Conservation (phyloP, 64 coral and sea anemone genomes). For the Montipora foliosa region DNA sequence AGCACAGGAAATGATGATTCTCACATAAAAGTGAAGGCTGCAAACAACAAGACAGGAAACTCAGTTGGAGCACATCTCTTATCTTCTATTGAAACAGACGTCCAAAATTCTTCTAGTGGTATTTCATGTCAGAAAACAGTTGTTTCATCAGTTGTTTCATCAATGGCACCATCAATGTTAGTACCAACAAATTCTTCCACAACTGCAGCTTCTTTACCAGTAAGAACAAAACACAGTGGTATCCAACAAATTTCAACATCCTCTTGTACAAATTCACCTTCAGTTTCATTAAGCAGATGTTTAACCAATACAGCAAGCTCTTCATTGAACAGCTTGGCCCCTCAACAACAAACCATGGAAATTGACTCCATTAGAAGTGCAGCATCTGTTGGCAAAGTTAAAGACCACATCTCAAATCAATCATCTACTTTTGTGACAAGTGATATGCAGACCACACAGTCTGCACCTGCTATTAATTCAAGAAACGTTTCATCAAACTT, state of each 20-base stretch:
- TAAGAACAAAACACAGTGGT: neutral
- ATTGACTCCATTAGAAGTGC: neutral
- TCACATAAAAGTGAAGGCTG: neutral
- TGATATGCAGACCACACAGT: neutral
- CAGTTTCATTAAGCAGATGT: neutral
- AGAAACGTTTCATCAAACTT: neutral
- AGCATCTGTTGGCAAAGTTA: neutral
- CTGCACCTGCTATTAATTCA: neutral
- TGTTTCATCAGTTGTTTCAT: neutral
- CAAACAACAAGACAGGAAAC: neutral
- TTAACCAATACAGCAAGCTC: neutral
- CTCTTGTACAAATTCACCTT: neutral
- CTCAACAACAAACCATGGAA: neutral
- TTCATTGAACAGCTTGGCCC: neutral
- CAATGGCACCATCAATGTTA: neutral
- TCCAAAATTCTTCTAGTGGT: neutral
- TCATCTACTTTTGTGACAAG: neutral
- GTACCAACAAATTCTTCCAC: neutral
- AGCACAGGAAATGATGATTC: neutral
- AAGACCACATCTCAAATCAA: neutral
- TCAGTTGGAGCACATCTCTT: neutral
- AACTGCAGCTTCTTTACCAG: neutral
- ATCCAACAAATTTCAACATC: neutral
- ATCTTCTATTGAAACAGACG: neutral
- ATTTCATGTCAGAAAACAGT: neutral